These are phyloP conservation scores for Octomys mimax DNA, from an alignment of 2,797 vertebrate species.

Conservation along the genomic window DNA sequence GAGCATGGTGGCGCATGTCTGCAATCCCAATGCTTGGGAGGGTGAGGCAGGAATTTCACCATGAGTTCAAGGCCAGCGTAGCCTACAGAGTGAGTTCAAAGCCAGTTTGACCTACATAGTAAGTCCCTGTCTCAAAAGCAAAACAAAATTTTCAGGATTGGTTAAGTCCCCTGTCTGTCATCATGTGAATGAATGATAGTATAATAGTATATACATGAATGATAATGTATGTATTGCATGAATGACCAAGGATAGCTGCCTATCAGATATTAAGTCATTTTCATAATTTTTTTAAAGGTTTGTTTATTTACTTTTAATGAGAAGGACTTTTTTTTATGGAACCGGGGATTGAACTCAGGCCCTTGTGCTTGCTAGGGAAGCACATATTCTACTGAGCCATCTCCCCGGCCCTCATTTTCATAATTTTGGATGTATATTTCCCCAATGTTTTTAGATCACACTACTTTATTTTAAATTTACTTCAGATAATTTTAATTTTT, in stretches of 20 bases:
- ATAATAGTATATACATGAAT: neutral
- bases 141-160: neutral
- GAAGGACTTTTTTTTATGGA: no score
- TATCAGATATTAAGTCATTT: constrained; percentile 24
- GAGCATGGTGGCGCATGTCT: neutral
- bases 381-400: no score
- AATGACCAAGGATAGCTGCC: neutral
- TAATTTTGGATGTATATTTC: neutral
- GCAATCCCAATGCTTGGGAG: neutral
- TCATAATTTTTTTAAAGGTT: neutral
- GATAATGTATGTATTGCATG: neutral
- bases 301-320: no score
- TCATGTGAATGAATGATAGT: neutral
- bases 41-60: neutral
- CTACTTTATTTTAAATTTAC: constrained; percentile 32
- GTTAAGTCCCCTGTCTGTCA: neutral
- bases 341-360: no score
- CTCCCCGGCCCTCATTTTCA: no score
- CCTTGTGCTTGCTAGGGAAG: no score
- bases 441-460: neutral
- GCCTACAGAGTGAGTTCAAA: neutral
- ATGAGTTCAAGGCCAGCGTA: neutral
- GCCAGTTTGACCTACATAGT: neutral
- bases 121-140: neutral
- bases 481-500: constrained; percentile 38